phyloP scores from a whole-genome alignment of 2,113 vertebrate species.

The Cyrtonyx montezumae region DNA sequence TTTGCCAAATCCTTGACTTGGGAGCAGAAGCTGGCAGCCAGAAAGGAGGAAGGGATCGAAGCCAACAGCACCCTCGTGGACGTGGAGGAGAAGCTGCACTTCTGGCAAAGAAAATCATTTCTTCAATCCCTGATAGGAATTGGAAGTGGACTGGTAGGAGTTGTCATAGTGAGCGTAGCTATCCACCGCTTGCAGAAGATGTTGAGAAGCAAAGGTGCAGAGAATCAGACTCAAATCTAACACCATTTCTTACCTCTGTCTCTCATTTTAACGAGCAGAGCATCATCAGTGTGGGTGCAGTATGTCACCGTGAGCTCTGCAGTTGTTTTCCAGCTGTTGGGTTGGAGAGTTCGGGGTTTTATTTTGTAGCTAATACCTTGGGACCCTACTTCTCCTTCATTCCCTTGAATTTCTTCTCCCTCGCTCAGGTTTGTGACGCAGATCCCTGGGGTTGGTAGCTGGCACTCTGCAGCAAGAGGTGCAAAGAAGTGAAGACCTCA shows the following conservation, averaged over 20 bases:
- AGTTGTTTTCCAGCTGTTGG: background rate
- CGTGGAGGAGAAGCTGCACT: background rate
- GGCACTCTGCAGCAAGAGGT: background rate
- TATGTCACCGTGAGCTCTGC: rapidly evolving
- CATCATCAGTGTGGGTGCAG: rapidly evolving
- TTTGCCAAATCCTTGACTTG: constrained; percentile 69
- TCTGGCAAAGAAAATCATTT: background rate
- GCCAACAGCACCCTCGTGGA: background rate
- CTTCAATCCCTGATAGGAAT: background rate
- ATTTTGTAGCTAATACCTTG: background rate
- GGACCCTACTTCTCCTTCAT: background rate
- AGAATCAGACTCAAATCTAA: background rate
- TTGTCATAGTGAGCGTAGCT: background rate
- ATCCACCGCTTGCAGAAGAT: background rate
- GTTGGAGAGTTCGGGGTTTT: rapidly evolving
- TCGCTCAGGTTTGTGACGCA: background rate
- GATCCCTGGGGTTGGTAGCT: rapidly evolving
- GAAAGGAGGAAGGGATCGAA: background rate
- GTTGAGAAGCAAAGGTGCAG: background rate
- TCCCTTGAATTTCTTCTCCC: background rate
- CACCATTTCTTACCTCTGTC: rapidly evolving
- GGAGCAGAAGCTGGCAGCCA: constrained; percentile 55
- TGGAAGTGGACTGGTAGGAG: background rate
- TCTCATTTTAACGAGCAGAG: background rate
- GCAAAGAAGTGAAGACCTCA: background rate